Base-by-base conservation (phyloP, 2,797 vertebrate genomes). In the Selene dorsalis region DNA sequence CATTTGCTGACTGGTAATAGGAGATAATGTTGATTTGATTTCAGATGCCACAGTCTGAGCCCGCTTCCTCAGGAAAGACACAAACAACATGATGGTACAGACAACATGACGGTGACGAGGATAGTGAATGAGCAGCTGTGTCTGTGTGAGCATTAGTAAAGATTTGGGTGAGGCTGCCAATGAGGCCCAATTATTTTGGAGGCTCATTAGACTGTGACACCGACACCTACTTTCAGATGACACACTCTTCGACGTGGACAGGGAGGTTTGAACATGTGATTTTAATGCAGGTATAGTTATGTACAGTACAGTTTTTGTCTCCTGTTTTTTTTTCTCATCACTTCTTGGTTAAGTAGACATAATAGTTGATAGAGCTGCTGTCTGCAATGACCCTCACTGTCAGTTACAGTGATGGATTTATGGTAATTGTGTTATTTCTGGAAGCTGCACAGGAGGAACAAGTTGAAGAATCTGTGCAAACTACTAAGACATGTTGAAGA, bases 21-120 rank as follows among this genome's bases (percentile, higher is more conserved):
- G 18, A 45, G 16, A 67, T 39, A 41, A 57, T 30, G 61, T 18
- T 43, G n/a, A 80, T 79, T 77, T 16, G 55, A 76, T 79, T 67
- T 69, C 9, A 38, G 64, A 43, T 59, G 39, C 57, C n/a, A 59
- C 7, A 13, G 55, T 83, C 56, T 26, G 20, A 73, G 60, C 43
- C 7, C 24, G 38, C 28, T 70, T 22, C 45, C 38, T 70, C 45
- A 56, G 43, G 43, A 63, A 59, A 75, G 6, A 76, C 43, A 38
- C 16, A 18, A 30, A 65, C 45, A 56, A 39, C 39, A 22, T 64
- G 9, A 69, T 22, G 52, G 47, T 45, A n/a, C n/a, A 18, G 35
- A 65, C 45, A 56, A 39, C 39, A 22, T 64, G 9, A 69, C 28
- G 52, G 47, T 45, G 26, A 56, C 17, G 20, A 55, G 26, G 18